Evolutionary conservation across 2,888 invertebrate genomes (phyloP).

Genomic region (Lasioglossum pauxillum): DNA sequence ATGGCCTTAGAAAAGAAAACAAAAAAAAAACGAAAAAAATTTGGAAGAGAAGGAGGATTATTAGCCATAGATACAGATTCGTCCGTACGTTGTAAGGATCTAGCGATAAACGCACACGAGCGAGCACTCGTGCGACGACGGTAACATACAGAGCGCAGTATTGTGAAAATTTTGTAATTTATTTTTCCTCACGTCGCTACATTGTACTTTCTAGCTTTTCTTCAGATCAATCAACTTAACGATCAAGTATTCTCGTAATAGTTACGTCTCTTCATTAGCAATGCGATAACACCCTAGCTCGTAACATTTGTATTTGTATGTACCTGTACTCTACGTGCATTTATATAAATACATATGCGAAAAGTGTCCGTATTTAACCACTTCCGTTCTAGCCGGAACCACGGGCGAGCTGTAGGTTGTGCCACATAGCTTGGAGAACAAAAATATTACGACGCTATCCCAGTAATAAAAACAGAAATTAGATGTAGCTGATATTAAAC

Average conservation of each 20-base stretch:
- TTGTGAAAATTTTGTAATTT: conserved; percentile 82
- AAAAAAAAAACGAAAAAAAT: not conserved
- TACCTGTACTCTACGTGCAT: conserved; percentile 83
- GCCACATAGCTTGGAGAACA: conserved; percentile 5
- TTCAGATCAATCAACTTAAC: conserved; percentile 55
- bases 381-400: conserved; percentile 7
- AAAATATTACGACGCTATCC: not conserved
- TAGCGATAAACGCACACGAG: conserved; percentile 72
- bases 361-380: conserved; percentile 65
- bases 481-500: not conserved
- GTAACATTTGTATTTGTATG: conserved; percentile 83
- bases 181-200: conserved; percentile 79
- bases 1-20: conserved; percentile 37
- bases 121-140: conserved; percentile 74
- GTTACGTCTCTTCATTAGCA: conserved; percentile 78
- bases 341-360: conserved; percentile 83
- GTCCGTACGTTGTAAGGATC: conserved; percentile 70
- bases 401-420: conserved; percentile 12
- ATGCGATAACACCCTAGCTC: conserved; percentile 79
- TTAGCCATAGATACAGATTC: conserved; percentile 64
- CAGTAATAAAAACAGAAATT: not conserved
- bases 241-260: conserved; percentile 68
- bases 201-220: conserved; percentile 65
- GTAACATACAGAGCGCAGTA: conserved; percentile 81
- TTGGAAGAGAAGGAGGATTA: not conserved